Percentiles rank a stretch among this genome's conserved stretches.
Conservation (phyloP, 1,140 invertebrate genomes). For the Eumeta japonica region DNA sequence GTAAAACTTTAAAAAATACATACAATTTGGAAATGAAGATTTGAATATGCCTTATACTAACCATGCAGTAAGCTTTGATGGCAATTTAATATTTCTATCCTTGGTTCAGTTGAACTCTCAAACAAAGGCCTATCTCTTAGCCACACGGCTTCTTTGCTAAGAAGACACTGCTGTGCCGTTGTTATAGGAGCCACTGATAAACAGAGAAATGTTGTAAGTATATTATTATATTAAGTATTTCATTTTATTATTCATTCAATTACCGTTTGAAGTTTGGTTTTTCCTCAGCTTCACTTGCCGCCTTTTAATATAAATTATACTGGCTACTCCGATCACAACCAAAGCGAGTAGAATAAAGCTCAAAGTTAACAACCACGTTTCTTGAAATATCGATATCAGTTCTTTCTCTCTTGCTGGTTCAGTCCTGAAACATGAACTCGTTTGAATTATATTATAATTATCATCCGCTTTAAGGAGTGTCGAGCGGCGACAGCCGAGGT, state of each 20-base stretch:
- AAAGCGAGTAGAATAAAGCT: conserved; percentile 41
- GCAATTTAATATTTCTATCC: conserved; percentile 50
- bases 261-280: conserved; percentile 37
- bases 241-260: conserved; percentile 7
- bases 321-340: conserved; percentile 31
- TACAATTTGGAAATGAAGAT: too few species aligned
- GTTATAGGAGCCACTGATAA: conserved; percentile 34
- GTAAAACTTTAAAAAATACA: too few species aligned
- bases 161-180: conserved; percentile 44
- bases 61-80: conserved; percentile 45
- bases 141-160: conserved; percentile 50
- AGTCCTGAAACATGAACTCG: conserved; percentile 34
- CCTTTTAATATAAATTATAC: conserved; percentile 37
- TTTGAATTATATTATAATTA: conserved; percentile 2
- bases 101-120: conserved; percentile 42
- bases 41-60: conserved; percentile 25
- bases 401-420: conserved; percentile 49
- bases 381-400: conserved; percentile 49
- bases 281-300: conserved; percentile 42
- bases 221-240: too few species aligned
- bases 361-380: conserved; percentile 47
- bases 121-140: conserved; percentile 42
- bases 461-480: too few species aligned
- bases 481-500: too few species aligned
- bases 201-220: too few species aligned